Evolutionary conservation across 2,797 vertebrate species (phyloP).

Genomic region (Perodicticus potto): DNA sequence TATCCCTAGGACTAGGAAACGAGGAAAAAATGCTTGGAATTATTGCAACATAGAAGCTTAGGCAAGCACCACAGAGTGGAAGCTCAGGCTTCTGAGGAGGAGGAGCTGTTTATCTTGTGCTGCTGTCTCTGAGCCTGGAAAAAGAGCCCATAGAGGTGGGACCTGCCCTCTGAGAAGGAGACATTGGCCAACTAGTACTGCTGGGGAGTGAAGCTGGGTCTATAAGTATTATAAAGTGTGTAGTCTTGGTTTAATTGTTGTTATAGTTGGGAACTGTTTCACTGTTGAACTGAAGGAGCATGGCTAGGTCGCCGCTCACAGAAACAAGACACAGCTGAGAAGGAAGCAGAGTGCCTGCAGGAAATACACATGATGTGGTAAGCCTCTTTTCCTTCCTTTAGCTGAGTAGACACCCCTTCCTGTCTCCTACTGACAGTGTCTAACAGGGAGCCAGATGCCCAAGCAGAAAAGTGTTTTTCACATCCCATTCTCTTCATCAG

Average conservation of each 20-base stretch:
- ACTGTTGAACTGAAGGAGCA: background rate
- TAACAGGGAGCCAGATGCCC: background rate
- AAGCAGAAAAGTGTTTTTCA: background rate
- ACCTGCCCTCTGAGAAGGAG: background rate
- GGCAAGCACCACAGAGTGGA: background rate
- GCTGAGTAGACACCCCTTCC: background rate
- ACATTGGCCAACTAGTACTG: background rate
- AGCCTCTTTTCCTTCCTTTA: background rate
- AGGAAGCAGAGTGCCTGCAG: background rate
- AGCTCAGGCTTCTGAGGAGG: background rate
- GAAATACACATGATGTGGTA: background rate
- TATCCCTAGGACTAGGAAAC: background rate
- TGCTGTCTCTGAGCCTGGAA: background rate
- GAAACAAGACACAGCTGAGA: background rate
- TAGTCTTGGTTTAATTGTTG: background rate
- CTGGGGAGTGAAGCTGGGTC: background rate
- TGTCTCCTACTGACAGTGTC: background rate
- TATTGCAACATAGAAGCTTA: background rate
- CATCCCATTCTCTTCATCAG: background rate
- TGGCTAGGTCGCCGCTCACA: background rate
- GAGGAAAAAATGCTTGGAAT: background rate
- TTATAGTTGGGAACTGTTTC: background rate
- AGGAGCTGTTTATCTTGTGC: background rate
- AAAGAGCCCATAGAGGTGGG: too few relatives aligned
- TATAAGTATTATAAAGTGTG: background rate